A percentile compares a stretch with the other conserved stretches of the same genome.
phyloP scores from a whole-genome alignment of 64 coral and sea anemone species.

The Hydrozoanthus tunicans region DNA sequence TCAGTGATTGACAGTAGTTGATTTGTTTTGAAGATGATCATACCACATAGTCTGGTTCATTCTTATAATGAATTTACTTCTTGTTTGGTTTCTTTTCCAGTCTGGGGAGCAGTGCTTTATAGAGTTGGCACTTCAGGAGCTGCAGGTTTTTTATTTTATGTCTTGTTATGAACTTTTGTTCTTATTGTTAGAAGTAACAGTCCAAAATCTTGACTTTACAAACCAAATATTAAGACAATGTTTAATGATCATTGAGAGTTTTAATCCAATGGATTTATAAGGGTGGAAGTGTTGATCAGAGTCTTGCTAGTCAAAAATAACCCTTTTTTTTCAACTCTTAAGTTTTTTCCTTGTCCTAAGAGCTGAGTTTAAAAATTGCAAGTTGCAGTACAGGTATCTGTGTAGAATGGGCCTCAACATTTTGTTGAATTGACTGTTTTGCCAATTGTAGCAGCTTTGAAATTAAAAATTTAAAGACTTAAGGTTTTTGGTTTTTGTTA shows the following conservation, averaged over 20 bases:
- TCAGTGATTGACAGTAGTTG: too few species aligned
- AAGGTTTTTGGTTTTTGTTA: not conserved
- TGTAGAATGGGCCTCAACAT: not conserved
- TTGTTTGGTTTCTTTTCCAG: not conserved
- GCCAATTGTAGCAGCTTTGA: not conserved
- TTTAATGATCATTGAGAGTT: too few species aligned
- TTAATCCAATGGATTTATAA: too few species aligned
- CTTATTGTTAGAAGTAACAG: not conserved
- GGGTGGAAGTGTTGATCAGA: too few species aligned
- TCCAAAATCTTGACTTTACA: not conserved
- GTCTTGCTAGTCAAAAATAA: not conserved
- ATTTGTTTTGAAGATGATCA: not conserved
- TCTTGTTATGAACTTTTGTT: not conserved
- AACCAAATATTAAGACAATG: not conserved
- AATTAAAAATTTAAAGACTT: not conserved
- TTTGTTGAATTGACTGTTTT: not conserved
- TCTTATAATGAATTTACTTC: not conserved
- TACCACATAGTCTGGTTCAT: too few species aligned
- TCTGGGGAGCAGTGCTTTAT: constrained; percentile 45
- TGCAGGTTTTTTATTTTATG: constrained; percentile 16
- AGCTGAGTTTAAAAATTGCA: too few species aligned
- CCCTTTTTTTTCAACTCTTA: not conserved
- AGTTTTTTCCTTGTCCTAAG: not conserved
- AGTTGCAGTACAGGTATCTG: not conserved
- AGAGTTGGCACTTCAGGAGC: constrained; percentile 49